Evolutionary conservation across 2,113 vertebrate species (phyloP).

Genomic region (Leptosomus discolor): DNA sequence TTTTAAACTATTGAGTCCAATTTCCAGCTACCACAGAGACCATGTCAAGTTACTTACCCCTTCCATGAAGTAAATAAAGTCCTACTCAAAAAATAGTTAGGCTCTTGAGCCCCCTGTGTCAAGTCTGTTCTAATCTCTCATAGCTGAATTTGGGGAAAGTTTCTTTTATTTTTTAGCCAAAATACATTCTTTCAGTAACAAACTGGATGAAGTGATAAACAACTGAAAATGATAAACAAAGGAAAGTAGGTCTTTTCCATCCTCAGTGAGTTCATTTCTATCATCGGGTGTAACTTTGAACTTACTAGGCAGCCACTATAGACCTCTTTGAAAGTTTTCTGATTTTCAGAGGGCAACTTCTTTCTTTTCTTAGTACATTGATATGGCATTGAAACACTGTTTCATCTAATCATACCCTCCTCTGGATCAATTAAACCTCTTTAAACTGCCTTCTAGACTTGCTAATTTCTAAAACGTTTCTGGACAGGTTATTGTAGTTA

Average conservation of each 20-base stretch:
- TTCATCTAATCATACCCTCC: background rate
- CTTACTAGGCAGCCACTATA: background rate
- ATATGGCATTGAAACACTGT: background rate
- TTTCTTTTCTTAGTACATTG: background rate
- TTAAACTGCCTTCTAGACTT: background rate
- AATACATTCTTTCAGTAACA: background rate
- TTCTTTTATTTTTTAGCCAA: background rate
- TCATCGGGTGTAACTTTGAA: background rate
- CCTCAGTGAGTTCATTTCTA: background rate
- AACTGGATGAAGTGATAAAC: background rate
- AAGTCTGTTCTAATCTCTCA: background rate
- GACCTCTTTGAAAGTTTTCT: background rate
- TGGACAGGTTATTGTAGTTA: background rate
- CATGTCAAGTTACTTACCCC: background rate
- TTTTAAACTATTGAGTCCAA: background rate
- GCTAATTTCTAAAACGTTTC: background rate
- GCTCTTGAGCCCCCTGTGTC: background rate
- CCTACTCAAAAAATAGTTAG: background rate
- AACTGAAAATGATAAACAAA: background rate
- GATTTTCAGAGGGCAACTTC: background rate
- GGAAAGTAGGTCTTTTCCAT: background rate
- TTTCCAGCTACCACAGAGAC: background rate
- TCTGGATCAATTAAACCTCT: background rate
- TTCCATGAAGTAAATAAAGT: background rate
- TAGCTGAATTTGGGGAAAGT: background rate